A percentile compares a stretch with the other conserved stretches of the same genome.
phyloP scores from a whole-genome alignment of 2,797 vertebrate genomes.

The Rhodeus uyekii region DNA sequence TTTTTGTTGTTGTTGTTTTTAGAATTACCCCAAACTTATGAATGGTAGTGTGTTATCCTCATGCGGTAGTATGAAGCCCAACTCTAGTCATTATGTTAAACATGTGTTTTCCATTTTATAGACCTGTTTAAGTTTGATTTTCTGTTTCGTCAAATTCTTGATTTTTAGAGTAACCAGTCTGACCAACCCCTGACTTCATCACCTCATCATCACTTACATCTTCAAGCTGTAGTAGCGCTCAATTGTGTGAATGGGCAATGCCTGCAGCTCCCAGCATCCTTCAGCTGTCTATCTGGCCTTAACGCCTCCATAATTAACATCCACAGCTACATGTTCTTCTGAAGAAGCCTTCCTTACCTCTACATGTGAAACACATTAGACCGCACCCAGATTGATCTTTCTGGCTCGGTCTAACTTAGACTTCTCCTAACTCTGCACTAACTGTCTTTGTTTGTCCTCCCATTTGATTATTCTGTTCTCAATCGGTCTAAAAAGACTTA shows the following conservation, averaged over 20 bases:
- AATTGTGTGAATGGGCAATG: background rate
- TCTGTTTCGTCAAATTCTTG: background rate
- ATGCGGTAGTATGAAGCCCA: no score
- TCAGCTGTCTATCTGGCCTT: slow-evolving; percentile 40
- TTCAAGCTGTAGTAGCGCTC: background rate
- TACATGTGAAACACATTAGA: background rate
- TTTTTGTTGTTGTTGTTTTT: no score
- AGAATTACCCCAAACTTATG: no score
- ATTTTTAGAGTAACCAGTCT: slow-evolving; percentile 40
- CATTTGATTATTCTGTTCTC: background rate
- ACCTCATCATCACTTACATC: slow-evolving; percentile 27
- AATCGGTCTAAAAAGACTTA: slow-evolving; percentile 8
- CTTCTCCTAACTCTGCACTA: background rate
- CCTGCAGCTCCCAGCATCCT: slow-evolving; percentile 13
- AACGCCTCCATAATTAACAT: slow-evolving; percentile 40
- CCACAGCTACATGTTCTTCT: slow-evolving; percentile 28
- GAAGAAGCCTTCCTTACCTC: slow-evolving; percentile 13
- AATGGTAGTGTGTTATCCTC: no score
- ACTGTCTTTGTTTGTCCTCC: background rate
- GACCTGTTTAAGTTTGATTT: background rate
- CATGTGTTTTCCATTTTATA: background rate
- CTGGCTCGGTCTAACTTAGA: background rate
- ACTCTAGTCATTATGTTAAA: background rate
- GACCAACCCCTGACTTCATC: slow-evolving; percentile 29
- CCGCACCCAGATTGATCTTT: background rate